These are phyloP conservation scores for Bombyx mandarina DNA, from an alignment of 1,140 invertebrate genomes.

Conservation along the genomic window DNA sequence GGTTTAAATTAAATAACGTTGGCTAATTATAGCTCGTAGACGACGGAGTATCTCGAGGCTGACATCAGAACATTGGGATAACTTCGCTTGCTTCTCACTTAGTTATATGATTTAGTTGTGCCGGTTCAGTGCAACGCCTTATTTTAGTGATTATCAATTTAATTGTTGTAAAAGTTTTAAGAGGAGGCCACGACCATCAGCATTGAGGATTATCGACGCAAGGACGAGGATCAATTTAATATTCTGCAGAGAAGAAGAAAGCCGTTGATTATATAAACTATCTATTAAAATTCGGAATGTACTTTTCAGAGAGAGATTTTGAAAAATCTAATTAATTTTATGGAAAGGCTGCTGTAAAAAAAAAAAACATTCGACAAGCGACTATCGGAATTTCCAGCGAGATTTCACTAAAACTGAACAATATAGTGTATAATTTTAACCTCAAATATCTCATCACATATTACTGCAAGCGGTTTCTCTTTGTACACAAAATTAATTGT, in stretches of 20 bases:
- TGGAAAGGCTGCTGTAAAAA: slow-evolving; percentile 22
- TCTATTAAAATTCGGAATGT: too few species aligned
- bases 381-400: too few species aligned
- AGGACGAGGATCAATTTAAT: too few species aligned
- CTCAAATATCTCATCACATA: not conserved
- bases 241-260: not conserved
- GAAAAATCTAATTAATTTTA: slow-evolving; percentile 40
- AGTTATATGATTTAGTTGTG: slow-evolving; percentile 1
- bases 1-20: slow-evolving; percentile 45
- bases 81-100: slow-evolving; percentile 1
- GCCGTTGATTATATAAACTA: not conserved
- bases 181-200: too few species aligned
- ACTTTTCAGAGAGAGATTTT: slow-evolving; percentile 2
- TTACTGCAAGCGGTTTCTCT: slow-evolving; percentile 8
- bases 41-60: slow-evolving; percentile 11
- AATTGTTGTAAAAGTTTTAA: too few species aligned
- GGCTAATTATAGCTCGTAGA: slow-evolving; percentile 38
- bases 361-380: too few species aligned
- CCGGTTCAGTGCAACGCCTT: not conserved
- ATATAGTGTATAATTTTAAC: too few species aligned
- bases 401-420: too few species aligned
- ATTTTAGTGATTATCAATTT: too few species aligned
- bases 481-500: slow-evolving; percentile 20
- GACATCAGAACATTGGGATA: not conserved
- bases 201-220: too few species aligned